Percentiles rank a stretch among this genome's conserved stretches.
phyloP scores from a whole-genome alignment of 2,888 invertebrate genomes.

The Criorhina ranunculi region DNA sequence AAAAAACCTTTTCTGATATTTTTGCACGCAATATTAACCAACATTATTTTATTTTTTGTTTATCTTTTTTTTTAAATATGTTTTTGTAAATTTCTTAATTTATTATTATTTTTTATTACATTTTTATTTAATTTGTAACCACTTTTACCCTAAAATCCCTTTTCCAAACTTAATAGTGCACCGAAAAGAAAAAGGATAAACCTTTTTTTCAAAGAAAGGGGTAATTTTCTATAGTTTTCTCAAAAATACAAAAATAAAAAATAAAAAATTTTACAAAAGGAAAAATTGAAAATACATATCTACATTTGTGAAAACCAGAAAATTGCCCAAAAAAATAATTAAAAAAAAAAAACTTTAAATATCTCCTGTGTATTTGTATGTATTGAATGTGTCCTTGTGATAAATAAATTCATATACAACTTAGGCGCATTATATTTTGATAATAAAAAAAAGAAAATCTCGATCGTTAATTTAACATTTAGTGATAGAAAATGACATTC shows the following conservation, averaged over 20 bases:
- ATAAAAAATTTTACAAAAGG: constrained; percentile 6
- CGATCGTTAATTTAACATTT: too few relatives aligned
- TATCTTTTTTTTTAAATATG: constrained; percentile 12
- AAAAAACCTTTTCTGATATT: constrained; percentile 19
- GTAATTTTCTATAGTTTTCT: constrained; percentile 55
- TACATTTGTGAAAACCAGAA: constrained; percentile 22
- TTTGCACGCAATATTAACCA: constrained; percentile 49
- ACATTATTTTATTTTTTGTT: constrained; percentile 1
- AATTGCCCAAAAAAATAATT: constrained; percentile 40
- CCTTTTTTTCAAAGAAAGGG: constrained; percentile 23
- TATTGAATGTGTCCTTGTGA: constrained; percentile 69
- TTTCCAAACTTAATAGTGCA: constrained; percentile 50
- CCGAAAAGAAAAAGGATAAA: constrained; percentile 50
- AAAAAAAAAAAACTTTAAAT: constrained; percentile 16
- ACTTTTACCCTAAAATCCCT: constrained; percentile 30
- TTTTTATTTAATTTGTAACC: constrained; percentile 46
- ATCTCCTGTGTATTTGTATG: constrained; percentile 63
- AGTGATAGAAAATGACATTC: too few relatives aligned
- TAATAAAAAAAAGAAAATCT: background rate
- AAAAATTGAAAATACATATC: background rate
- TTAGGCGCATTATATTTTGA: constrained; percentile 64
- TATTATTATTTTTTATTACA: constrained; percentile 15
- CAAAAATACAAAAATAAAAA: too few relatives aligned
- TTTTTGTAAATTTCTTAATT: constrained; percentile 15
- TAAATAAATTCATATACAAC: constrained; percentile 49